These are phyloP conservation scores for Noctua pronuba DNA, from an alignment of 2,888 invertebrate species.

Conservation along the genomic window DNA sequence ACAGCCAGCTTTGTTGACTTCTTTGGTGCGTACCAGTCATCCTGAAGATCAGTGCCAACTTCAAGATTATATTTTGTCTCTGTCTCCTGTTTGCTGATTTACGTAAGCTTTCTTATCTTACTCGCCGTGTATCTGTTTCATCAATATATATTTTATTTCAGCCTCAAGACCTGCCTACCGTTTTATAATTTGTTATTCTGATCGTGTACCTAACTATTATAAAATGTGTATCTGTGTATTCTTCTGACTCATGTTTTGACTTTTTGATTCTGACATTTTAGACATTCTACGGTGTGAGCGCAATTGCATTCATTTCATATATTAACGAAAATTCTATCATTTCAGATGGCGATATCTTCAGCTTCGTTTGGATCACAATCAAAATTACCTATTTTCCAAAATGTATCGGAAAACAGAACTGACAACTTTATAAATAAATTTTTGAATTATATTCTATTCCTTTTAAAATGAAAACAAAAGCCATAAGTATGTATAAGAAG, in stretches of 20 bases:
- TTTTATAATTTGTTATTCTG: constrained; percentile 2
- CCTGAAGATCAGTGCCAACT: constrained; percentile 17
- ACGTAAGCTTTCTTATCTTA: constrained; percentile 1
- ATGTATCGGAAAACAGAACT: constrained; percentile 3
- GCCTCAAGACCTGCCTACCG: background rate
- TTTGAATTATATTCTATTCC: background rate
- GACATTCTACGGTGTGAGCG: constrained; percentile 1
- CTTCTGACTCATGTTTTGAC: background rate
- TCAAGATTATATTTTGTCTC: constrained; percentile 15
- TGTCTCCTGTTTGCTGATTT: constrained; percentile 9
- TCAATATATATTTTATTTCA: constrained; percentile 27
- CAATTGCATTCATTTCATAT: background rate
- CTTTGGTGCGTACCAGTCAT: constrained; percentile 58
- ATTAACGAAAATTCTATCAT: constrained; percentile 26
- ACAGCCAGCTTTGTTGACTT: constrained; percentile 96
- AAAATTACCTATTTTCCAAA: background rate
- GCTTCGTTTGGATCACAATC: constrained; percentile 27
- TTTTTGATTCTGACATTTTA: background rate
- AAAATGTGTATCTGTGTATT: constrained; percentile 2
- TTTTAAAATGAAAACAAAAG: background rate
- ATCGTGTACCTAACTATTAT: background rate
- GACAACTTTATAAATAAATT: background rate
- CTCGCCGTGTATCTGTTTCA: constrained; percentile 8
- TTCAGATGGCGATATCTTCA: constrained; percentile 51
- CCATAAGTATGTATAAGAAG: background rate